Evolutionary conservation across 1,140 invertebrate genomes (phyloP).

Genomic region (Periplaneta americana): DNA sequence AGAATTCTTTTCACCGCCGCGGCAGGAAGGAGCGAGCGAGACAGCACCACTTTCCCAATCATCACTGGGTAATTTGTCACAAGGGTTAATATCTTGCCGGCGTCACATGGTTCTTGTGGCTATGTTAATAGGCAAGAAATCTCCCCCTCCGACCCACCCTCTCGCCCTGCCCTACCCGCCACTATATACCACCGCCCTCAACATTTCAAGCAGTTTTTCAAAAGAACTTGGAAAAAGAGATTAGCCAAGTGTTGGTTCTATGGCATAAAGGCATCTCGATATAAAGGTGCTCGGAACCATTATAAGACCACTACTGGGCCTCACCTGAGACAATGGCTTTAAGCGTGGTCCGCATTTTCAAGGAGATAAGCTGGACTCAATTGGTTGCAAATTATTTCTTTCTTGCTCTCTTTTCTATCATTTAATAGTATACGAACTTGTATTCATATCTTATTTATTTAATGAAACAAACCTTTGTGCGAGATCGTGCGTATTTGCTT

Average conservation of each 20-base stretch:
- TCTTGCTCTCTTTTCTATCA: no score
- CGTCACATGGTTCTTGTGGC: not conserved
- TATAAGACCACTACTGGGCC: not conserved
- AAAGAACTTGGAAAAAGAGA: not conserved
- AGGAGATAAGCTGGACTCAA: no score
- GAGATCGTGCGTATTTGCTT: no score
- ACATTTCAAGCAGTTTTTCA: not conserved
- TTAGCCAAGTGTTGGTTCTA: not conserved
- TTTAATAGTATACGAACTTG: no score
- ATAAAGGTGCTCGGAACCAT: not conserved
- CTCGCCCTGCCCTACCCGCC: no score
- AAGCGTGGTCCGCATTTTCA: no score
- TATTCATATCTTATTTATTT: no score
- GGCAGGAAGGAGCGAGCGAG: not conserved
- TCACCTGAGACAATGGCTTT: not conserved
- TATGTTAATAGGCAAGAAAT: not conserved
- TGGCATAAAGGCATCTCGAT: not conserved
- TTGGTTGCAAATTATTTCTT: not conserved
- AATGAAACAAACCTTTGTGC: no score
- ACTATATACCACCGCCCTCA: not conserved
- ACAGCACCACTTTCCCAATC: not conserved
- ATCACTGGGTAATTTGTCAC: not conserved
- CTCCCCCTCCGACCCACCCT: not conserved
- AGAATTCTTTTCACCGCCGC: not conserved
- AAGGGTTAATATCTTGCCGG: not conserved